Evolutionary conservation across 2,888 invertebrate species (phyloP).

Genomic region (Drosophila borealis): DNA sequence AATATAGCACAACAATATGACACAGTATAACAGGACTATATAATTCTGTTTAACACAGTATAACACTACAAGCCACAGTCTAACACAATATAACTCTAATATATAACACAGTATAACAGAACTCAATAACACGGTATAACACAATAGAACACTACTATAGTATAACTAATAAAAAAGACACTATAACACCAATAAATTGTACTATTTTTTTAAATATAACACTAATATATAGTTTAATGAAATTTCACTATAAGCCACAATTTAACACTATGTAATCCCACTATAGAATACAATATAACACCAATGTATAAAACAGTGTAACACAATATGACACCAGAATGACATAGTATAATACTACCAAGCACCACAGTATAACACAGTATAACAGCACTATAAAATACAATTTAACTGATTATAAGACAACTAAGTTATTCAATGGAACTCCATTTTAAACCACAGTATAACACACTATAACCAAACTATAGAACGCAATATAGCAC

Average conservation of each 20-base stretch:
- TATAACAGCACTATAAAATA: not conserved
- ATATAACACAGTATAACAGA: not conserved
- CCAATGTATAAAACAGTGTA: not conserved
- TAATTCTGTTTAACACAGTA: not conserved
- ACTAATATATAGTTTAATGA: too few species aligned
- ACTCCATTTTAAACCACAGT: too few species aligned
- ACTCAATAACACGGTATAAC: not conserved
- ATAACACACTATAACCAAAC: too few species aligned
- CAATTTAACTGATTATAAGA: too few species aligned
- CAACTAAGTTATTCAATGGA: too few species aligned
- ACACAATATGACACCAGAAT: not conserved
- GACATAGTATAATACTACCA: too few species aligned
- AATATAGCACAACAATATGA: too few species aligned
- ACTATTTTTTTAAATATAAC: not conserved
- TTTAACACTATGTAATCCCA: not conserved
- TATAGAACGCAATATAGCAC: too few species aligned
- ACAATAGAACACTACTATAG: not conserved
- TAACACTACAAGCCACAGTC: too few species aligned
- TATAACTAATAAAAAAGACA: too few species aligned
- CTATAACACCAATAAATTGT: not conserved
- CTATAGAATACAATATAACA: not conserved
- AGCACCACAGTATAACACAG: not conserved
- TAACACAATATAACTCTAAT: too few species aligned
- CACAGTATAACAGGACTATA: not conserved
- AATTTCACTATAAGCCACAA: not conserved